Conservation (phyloP, 2,888 invertebrate species). For the Phaonia tiefii region DNA sequence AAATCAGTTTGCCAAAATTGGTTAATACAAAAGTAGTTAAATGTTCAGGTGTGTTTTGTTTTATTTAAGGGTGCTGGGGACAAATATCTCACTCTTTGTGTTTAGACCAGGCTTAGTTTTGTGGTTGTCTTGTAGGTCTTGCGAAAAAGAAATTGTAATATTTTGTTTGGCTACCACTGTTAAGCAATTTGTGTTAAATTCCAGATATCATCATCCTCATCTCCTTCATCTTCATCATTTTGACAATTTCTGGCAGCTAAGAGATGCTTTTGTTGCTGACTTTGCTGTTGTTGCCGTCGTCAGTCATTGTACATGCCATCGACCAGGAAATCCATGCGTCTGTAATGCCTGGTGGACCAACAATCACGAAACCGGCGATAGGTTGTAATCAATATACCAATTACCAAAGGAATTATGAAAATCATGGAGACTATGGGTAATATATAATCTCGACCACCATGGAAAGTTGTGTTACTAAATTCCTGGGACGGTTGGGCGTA, state of each 20-base stretch:
- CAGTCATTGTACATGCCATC: conserved; percentile 94
- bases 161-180: conserved; percentile 34
- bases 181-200: conserved; percentile 66
- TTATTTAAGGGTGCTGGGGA: background rate
- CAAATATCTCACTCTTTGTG: conserved; percentile 56
- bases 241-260: conserved; percentile 46
- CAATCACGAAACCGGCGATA: conserved; percentile 89
- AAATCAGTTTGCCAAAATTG: conserved; percentile 20
- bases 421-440: conserved; percentile 88
- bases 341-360: conserved; percentile 92
- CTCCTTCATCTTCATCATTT: conserved; percentile 28
- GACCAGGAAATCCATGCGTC: conserved; percentile 92
- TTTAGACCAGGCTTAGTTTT: background rate
- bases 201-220: conserved; percentile 52
- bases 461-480: conserved; percentile 69
- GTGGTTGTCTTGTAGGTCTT: too few species aligned
- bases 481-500: conserved; percentile 73
- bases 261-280: conserved; percentile 19
- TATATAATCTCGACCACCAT: conserved; percentile 84
- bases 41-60: conserved; percentile 21
- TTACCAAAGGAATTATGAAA: conserved; percentile 85
- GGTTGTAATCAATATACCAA: conserved; percentile 86
- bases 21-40: conserved; percentile 28
- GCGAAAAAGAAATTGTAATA: too few species aligned
- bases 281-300: conserved; percentile 66